Conservation (phyloP, 2,797 vertebrate species). For the Pogoniulus pusillus region DNA sequence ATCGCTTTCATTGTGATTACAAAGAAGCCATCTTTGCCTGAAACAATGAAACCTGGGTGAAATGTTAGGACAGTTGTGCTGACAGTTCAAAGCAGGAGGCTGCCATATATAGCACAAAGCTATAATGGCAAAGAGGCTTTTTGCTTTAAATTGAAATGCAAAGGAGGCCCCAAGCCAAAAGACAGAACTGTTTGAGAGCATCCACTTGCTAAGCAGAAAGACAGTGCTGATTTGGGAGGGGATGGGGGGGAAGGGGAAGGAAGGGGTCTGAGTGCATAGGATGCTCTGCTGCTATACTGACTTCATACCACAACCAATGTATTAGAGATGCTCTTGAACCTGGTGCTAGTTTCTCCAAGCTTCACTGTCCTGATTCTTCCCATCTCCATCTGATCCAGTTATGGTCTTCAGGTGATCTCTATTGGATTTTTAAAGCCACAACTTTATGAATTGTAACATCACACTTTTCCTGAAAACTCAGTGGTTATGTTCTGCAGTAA, state of each 20-base stretch:
- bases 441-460: conserved; percentile 71
- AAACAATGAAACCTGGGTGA: conserved; percentile 64
- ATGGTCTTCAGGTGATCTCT: conserved; percentile 71
- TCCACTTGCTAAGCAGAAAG: conserved; percentile 68
- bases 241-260: conserved; percentile 14
- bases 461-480: conserved; percentile 61
- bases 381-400: conserved; percentile 73
- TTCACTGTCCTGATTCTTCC: conserved; percentile 71
- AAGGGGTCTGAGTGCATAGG: conserved; percentile 56
- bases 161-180: conserved; percentile 68
- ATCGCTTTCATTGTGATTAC: conserved; percentile 32
- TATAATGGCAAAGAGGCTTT: conserved; percentile 67
- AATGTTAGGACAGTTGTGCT: conserved; percentile 65
- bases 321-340: conserved; percentile 71
- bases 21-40: conserved; percentile 60
- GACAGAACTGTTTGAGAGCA: conserved; percentile 69
- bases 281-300: conserved; percentile 71
- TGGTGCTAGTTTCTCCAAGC: conserved; percentile 71
- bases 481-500: conserved; percentile 57
- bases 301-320: conserved; percentile 71
- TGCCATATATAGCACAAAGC: conserved; percentile 60
- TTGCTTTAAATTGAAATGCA: conserved; percentile 67
- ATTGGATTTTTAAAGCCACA: conserved; percentile 72
- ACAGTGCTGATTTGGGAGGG: conserved; percentile 50
- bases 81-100: conserved; percentile 65